Conservation (phyloP, 2,888 invertebrate species). For the Petrolisthes manimaculis region DNA sequence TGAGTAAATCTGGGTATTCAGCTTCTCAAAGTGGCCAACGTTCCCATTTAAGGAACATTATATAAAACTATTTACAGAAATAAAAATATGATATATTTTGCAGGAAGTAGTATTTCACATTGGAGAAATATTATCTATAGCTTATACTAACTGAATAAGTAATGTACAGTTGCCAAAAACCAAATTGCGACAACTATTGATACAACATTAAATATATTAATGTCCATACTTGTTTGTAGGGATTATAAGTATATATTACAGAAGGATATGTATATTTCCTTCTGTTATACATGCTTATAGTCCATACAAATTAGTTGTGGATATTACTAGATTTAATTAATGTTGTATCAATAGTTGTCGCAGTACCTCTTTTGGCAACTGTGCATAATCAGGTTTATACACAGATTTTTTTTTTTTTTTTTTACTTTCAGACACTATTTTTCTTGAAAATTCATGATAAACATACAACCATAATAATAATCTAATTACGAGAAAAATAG, state of each 20-base stretch:
- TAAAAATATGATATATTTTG: background rate
- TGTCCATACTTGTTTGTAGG: too few relatives aligned
- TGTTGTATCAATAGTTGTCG: too few relatives aligned
- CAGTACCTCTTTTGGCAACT: too few relatives aligned
- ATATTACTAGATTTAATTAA: too few relatives aligned
- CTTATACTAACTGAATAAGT: background rate
- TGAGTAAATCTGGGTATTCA: background rate
- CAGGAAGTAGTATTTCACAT: background rate
- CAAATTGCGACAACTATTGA: too few relatives aligned
- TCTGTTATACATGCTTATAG: too few relatives aligned
- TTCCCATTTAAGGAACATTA: conserved; percentile 6
- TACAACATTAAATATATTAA: too few relatives aligned
- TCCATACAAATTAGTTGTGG: too few relatives aligned
- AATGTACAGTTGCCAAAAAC: background rate
- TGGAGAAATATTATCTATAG: background rate
- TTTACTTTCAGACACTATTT: too few relatives aligned
- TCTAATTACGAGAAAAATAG: background rate
- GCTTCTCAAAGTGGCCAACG: background rate
- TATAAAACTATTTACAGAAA: background rate
- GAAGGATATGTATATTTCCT: too few relatives aligned
- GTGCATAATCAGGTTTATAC: background rate
- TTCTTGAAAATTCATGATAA: background rate
- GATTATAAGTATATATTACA: too few relatives aligned
- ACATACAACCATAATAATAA: background rate
- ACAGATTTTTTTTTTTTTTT: background rate